phyloP scores from a whole-genome alignment of 1,140 invertebrate genomes.

The Pomacea maculata region DNA sequence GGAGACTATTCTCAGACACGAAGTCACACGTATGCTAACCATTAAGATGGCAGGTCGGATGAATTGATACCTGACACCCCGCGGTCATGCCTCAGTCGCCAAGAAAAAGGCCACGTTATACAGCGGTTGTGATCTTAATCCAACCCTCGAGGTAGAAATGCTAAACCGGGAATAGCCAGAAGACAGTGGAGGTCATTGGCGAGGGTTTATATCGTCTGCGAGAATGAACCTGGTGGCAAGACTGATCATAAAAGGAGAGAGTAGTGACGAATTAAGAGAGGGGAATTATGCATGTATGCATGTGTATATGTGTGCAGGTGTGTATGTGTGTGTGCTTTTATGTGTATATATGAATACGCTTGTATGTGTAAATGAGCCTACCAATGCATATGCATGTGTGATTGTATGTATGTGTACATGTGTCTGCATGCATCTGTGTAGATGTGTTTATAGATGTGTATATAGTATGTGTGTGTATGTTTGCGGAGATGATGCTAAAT shows the following conservation, averaged over 20 bases:
- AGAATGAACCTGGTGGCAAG: too few species aligned
- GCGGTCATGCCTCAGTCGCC: too few species aligned
- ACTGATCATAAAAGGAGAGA: too few species aligned
- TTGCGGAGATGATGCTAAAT: too few species aligned
- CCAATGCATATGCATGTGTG: background rate
- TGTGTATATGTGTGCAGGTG: background rate
- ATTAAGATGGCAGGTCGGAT: too few species aligned
- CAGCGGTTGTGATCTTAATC: too few species aligned
- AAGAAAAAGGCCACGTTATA: too few species aligned
- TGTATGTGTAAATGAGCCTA: background rate
- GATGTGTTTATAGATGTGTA: background rate
- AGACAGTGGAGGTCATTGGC: background rate
- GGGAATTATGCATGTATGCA: background rate
- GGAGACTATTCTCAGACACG: too few species aligned
- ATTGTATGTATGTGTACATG: background rate
- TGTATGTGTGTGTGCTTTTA: background rate
- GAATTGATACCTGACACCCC: too few species aligned
- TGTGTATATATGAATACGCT: background rate
- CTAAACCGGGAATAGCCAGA: background rate
- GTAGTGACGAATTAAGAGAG: too few species aligned
- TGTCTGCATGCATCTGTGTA: background rate
- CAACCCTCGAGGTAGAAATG: background rate
- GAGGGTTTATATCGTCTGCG: background rate
- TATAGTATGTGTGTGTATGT: background rate
- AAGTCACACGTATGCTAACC: too few species aligned